phyloP scores from a whole-genome alignment of 2,113 vertebrate genomes.

The Psittacula cyanocephala region DNA sequence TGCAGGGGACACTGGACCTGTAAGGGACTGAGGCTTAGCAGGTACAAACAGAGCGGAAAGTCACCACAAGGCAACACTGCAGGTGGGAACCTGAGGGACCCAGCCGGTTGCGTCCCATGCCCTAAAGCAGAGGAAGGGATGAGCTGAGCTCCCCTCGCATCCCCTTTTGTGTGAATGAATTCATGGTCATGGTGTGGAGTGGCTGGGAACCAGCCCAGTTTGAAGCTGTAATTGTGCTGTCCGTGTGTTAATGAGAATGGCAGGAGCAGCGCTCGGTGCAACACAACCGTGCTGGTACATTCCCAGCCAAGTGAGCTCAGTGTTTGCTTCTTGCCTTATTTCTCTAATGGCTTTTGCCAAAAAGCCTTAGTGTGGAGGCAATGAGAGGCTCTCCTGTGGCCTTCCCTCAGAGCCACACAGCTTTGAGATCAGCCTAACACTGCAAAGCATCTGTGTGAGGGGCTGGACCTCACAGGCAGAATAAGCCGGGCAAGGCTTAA shows the following conservation, averaged over 20 bases:
- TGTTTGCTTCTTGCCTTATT: neutral
- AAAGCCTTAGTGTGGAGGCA: neutral
- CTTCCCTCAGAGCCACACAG: neutral
- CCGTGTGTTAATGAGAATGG: neutral
- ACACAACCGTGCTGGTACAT: neutral
- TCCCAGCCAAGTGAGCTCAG: neutral
- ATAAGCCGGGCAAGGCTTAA: neutral
- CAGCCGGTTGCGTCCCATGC: neutral
- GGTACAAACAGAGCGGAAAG: neutral
- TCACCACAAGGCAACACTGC: accelerated
- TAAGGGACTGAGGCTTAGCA: neutral
- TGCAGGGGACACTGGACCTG: neutral
- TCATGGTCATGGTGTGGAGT: accelerated
- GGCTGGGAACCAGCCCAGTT: neutral
- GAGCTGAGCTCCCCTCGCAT: neutral
- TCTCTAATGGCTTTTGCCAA: neutral
- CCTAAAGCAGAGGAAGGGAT: neutral
- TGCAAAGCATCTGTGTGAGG: neutral
- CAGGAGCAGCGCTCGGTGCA: neutral
- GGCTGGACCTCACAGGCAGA: neutral
- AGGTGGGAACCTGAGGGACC: accelerated
- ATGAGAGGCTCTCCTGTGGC: neutral
- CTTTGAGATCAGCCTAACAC: neutral
- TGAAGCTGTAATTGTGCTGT: neutral
- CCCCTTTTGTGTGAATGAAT: neutral